phyloP scores from a whole-genome alignment of 2,888 invertebrate species.

The Oscheius sp. region DNA sequence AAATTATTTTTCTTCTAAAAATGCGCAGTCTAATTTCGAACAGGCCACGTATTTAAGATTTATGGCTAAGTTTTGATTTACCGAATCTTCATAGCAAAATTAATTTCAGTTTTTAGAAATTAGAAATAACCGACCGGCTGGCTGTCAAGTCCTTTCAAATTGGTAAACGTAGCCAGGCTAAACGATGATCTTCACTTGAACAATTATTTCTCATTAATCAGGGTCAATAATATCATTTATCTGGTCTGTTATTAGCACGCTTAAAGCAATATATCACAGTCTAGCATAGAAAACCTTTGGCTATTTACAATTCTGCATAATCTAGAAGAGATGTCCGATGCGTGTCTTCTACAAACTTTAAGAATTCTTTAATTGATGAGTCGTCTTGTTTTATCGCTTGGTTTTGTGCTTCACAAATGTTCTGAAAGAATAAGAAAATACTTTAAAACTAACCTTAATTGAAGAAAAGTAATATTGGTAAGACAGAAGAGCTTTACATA shows the following conservation, averaged over 20 bases:
- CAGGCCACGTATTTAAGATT: too few species aligned
- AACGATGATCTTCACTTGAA: neutral
- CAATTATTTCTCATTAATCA: neutral
- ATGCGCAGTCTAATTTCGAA: too few species aligned
- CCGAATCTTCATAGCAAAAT: neutral
- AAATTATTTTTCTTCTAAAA: too few species aligned
- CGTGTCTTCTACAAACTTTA: conserved; percentile 11
- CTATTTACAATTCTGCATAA: neutral
- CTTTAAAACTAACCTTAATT: conserved; percentile 5
- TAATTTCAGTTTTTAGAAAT: conserved; percentile 36
- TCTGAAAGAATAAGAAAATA: neutral
- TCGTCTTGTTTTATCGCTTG: neutral
- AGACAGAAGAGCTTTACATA: conserved; percentile 84
- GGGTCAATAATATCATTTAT: conserved; percentile 7
- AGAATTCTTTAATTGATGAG: neutral
- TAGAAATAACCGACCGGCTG: conserved; percentile 46
- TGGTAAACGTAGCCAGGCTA: neutral
- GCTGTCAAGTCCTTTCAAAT: conserved; percentile 19
- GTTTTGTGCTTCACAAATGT: neutral
- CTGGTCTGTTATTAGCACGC: neutral
- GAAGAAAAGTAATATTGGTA: conserved; percentile 77
- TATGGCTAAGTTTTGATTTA: too few species aligned
- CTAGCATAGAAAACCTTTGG: neutral
- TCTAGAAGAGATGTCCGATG: neutral
- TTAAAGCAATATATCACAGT: conserved; percentile 18